Percentiles rank a stretch among this genome's conserved stretches.
Conservation (phyloP, 2,113 vertebrate species). For the Machaerirhynchus nigripectus region DNA sequence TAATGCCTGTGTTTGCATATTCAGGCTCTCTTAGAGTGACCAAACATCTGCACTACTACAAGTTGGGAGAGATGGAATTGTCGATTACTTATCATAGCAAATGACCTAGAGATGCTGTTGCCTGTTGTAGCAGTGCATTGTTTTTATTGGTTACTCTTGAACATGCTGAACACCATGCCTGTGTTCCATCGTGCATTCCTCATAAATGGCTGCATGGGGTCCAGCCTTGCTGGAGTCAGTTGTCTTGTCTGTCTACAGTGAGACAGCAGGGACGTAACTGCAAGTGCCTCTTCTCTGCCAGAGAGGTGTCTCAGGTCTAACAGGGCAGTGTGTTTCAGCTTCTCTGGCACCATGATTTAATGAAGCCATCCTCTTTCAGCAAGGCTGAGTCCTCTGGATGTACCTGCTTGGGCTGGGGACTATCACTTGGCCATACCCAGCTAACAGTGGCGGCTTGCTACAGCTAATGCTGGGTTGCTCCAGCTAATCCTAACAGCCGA, state of each 20-base stretch:
- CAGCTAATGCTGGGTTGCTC: background rate
- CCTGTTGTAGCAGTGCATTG: background rate
- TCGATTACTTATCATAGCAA: background rate
- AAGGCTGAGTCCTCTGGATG: background rate
- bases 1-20: background rate
- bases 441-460: background rate
- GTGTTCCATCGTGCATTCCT: background rate
- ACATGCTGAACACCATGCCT: no score
- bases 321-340: background rate
- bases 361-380: background rate
- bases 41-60: background rate
- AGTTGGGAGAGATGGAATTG: background rate
- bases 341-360: background rate
- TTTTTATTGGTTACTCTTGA: background rate
- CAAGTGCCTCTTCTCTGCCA: background rate
- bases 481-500: background rate
- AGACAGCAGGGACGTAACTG: background rate
- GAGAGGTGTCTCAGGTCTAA: background rate
- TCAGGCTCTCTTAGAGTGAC: background rate
- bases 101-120: background rate
- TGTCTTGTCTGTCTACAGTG: background rate
- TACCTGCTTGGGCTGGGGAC: background rate
- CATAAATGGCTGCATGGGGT: background rate
- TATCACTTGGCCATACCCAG: background rate
- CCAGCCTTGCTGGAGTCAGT: background rate